These are phyloP conservation scores for Empidonax alnorum DNA, from an alignment of 2,113 vertebrate genomes.

Conservation along the genomic window DNA sequence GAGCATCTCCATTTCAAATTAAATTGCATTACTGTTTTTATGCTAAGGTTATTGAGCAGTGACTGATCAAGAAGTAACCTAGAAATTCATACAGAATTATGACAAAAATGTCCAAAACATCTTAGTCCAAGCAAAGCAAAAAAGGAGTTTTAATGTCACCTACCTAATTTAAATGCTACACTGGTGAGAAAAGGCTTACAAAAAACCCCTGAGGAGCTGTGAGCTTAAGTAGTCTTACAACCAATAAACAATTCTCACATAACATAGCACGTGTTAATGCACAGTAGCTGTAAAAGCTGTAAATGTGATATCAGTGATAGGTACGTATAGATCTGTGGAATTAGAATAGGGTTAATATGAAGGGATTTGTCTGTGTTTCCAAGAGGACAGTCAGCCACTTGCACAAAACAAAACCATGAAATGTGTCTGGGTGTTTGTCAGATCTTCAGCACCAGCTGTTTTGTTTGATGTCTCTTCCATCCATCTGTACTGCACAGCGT, in stretches of 20 bases:
- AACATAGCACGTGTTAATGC: neutral
- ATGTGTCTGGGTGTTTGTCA: neutral
- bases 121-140: neutral
- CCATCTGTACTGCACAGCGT: rapidly evolving
- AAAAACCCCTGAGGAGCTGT: neutral
- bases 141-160: neutral
- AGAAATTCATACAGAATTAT: neutral
- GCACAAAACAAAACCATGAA: neutral
- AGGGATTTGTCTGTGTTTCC: neutral
- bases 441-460: neutral
- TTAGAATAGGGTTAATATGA: neutral
- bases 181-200: neutral
- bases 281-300: neutral
- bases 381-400: neutral
- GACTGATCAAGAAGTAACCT: neutral
- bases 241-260: neutral
- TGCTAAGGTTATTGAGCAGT: neutral
- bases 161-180: neutral
- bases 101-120: neutral
- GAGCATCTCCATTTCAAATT: neutral
- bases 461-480: neutral
- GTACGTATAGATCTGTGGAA: neutral
- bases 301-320: neutral
- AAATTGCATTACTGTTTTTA: neutral
- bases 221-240: neutral